Percentiles rank a stretch among this genome's conserved stretches.
Evolutionary conservation across 2,888 invertebrate genomes (phyloP).

Genomic region (Caenorhabditis sp.): DNA sequence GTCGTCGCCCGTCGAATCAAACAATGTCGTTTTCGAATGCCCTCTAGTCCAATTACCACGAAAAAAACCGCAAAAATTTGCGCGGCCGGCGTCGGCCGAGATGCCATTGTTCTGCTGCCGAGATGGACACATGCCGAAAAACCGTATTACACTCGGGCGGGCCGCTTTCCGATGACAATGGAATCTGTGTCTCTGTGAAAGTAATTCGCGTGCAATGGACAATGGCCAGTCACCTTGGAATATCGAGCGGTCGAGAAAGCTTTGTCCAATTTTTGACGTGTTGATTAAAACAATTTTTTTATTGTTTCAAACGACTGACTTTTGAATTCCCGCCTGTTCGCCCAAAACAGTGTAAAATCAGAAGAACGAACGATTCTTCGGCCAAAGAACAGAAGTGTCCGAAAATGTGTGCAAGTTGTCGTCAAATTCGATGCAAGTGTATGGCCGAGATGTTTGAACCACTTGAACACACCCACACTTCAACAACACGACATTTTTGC

Average conservation of each 20-base stretch:
- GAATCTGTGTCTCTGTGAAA: constrained; percentile 9
- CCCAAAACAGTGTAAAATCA: too few species aligned
- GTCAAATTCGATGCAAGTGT: too few species aligned
- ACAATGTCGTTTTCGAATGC: too few species aligned
- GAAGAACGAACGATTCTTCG: too few species aligned
- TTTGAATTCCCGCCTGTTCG: too few species aligned
- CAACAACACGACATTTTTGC: not conserved
- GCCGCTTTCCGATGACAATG: constrained; percentile 27
- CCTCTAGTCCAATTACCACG: constrained; percentile 38
- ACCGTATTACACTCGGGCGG: constrained; percentile 36
- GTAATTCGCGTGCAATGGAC: constrained; percentile 52
- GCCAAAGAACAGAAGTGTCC: too few species aligned
- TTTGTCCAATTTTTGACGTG: too few species aligned
- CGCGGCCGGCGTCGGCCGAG: not conserved
- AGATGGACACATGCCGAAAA: constrained; percentile 50
- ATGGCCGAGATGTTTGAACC: too few species aligned
- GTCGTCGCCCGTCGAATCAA: too few species aligned
- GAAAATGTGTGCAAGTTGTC: too few species aligned
- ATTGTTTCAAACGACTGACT: too few species aligned
- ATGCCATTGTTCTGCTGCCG: constrained; percentile 27
- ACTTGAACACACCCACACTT: not conserved
- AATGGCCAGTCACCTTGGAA: constrained; percentile 47
- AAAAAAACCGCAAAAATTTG: constrained; percentile 46
- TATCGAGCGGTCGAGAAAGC: not conserved
- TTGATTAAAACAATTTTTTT: too few species aligned